phyloP scores from a whole-genome alignment of 2,797 vertebrate genomes.

The Enteromius argenteus region DNA sequence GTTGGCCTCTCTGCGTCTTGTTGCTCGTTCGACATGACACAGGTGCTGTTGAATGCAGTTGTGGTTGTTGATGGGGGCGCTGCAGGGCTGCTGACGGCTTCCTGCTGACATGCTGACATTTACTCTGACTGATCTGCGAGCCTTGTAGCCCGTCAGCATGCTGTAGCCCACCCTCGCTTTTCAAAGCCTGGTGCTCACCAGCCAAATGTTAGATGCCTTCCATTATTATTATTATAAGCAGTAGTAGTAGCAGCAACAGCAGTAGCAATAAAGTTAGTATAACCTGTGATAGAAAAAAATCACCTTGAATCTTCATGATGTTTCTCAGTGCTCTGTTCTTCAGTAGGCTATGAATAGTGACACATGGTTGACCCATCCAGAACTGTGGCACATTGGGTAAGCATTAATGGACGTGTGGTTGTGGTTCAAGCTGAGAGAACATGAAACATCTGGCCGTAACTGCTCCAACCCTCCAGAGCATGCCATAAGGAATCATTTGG shows the following conservation, averaged over 20 bases:
- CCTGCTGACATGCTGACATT: constrained; percentile 59
- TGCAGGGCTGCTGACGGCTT: constrained; percentile 34
- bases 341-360: neutral
- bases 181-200: constrained; percentile 71
- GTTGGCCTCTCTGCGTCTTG: neutral
- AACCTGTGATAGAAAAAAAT: neutral
- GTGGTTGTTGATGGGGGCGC: constrained; percentile 26
- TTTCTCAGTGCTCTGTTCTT: neutral
- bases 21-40: constrained; percentile 39
- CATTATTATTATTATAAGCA: neutral
- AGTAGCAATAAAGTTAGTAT: neutral
- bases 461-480: constrained; percentile 6
- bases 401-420: neutral
- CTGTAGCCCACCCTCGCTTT: constrained; percentile 40
- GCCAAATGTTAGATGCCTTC: constrained; percentile 38
- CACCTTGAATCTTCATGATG: neutral
- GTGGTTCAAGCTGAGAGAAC: neutral
- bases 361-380: neutral
- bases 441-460: constrained; percentile 37
- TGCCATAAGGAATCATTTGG: neutral
- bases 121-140: constrained; percentile 54
- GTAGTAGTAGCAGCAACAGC: neutral
- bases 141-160: constrained; percentile 32
- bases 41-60: constrained; percentile 35
- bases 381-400: neutral